Evolutionary conservation across 2,797 vertebrate species (phyloP), one percentile per base, ranked within the genome.

Genomic region (Oophaga sylvatica): DNA sequence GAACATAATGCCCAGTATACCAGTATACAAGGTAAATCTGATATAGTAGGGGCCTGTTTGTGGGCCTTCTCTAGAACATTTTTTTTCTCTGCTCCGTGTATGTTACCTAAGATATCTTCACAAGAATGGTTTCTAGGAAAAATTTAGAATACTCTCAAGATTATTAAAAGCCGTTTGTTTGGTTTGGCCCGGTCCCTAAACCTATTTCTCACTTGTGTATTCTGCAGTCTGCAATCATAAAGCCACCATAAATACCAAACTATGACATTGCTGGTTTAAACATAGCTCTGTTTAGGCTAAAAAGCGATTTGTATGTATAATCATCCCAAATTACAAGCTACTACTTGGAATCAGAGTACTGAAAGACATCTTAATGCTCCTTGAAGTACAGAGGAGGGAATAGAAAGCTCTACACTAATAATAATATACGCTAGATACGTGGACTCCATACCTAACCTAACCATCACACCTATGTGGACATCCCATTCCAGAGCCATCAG

Each of bases 281-380:
- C 59, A 75, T 60, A 71, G 67, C 78, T 63, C 59, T 65, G 79
- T 65, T 63, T 63, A 59, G 65, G 29, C 53, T 81, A 29, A 60
- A 56, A 31, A 71, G 56, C 81, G n/a, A 1, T n/a, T 62, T 71
- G 65, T 22, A 41, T 13, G n/a, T 80, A 88, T 80, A 84, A 88
- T 88, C 53, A 80, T 62, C 76, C 68, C 53, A 83, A 88, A 84
- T 88, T 88, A 73, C 87, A 62, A n/a, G 41, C 75, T 79, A 41
- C 56, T 63, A 29, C 71, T 73, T 84, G 45, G 13, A 82, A 82
- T 3, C 26, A 60, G 63, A 29, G 35, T 3, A 73, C 15, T 62
- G 26, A 60, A 85, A 26, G 31, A 75, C 73, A 85, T 63, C 73
- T 26, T 63, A 60, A 81, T 53, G 20, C 68, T 82, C 45, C 80